These are phyloP conservation scores for Balearica regulorum DNA, from an alignment of 2,797 vertebrate genomes.

Conservation along the genomic window DNA sequence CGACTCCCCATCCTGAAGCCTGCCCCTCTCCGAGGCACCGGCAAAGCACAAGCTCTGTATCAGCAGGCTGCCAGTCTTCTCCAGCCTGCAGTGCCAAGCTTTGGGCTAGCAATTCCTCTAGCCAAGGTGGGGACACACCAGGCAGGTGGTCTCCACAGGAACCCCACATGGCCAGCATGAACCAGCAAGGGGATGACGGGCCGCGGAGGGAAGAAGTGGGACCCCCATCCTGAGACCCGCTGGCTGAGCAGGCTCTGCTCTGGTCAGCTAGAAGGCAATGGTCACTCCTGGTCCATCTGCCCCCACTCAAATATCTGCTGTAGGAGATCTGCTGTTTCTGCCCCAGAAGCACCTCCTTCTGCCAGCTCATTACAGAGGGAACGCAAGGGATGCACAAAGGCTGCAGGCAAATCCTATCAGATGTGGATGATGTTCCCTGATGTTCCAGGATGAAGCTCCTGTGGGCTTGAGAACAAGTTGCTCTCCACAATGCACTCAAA, in stretches of 20 bases:
- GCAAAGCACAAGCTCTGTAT: background rate
- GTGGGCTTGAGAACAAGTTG: background rate
- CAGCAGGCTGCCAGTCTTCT: background rate
- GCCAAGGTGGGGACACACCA: background rate
- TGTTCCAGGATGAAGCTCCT: no score
- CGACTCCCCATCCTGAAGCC: background rate
- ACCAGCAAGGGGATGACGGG: background rate
- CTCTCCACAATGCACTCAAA: background rate
- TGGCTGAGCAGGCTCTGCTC: background rate
- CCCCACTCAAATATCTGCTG: background rate
- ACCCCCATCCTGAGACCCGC: background rate
- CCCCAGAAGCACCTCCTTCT: background rate
- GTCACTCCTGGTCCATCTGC: background rate
- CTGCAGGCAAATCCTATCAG: background rate
- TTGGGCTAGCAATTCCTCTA: background rate
- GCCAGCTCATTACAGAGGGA: background rate
- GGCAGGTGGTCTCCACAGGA: background rate
- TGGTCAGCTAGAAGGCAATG: background rate
- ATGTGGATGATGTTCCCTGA: background rate
- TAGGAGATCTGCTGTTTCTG: background rate
- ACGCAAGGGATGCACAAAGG: background rate
- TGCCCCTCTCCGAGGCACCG: background rate
- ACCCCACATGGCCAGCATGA: rapidly evolving
- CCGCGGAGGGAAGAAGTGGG: background rate
- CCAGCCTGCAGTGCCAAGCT: background rate